Base-by-base conservation (phyloP, 2,888 invertebrate species). In the Phaedon cochleariae region DNA sequence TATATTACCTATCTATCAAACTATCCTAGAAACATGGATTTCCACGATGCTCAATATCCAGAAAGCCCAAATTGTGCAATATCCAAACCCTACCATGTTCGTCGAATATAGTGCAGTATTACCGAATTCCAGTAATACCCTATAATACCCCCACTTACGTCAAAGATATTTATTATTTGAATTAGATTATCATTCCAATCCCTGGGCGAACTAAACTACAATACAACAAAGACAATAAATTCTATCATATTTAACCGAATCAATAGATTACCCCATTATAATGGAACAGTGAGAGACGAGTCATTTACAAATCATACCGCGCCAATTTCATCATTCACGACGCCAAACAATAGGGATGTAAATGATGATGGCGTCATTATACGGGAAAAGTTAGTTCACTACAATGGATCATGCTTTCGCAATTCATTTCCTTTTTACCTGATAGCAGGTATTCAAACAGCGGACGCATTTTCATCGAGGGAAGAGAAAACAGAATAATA, bases 331-430 rank as follows among this genome's bases (percentile, higher is more conserved):
- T 49, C 45, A 45, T 45, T 57, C 22, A 5, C 57, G 45, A 41
- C n/a, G 12, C 26, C 45, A 26, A 0, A 57, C 57, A 57, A 57
- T 57, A 17, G 29, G 45, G 57, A 57, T 45, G 57, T 18, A 45
- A 37, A 57, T 57, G 26, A 57, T 57, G 45, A 57, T 57, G 57
- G 57, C 57, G 45, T 45, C 57, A 45, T 57, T 57, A 57, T 41
- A 41, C 18, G 45, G 37, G 18, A 37, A 45, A 57, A 57, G 57
- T 57, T 57, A 57, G 57, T 57, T 4, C 45, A 45, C 26, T 4
- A 57, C 57, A 57, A 57, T 22, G 46, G 57, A 21, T 9, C 22
- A 18, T 37, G 26, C 57, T 57, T 29, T 45, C 57, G 45, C 41
- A 41, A 41, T 18, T 22, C 45, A 57, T 46, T 57, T 20, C n/a